These are phyloP conservation scores for Bellardia bayeri DNA, from an alignment of 2,888 invertebrate genomes.

Conservation along the genomic window DNA sequence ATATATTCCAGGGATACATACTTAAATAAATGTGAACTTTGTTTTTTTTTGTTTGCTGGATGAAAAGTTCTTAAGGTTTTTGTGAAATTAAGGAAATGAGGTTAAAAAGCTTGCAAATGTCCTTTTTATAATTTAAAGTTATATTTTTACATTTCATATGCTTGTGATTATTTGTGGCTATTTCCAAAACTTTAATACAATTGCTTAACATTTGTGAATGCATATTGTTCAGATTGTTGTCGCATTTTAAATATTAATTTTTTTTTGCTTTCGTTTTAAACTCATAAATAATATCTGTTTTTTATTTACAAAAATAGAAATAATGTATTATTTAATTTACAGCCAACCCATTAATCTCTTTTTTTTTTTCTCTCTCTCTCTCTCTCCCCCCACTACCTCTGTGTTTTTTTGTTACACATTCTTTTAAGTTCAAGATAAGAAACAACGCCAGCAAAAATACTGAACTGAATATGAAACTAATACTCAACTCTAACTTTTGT, in stretches of 20 bases:
- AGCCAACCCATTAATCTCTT: constrained; percentile 17
- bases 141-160: too few species aligned
- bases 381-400: neutral
- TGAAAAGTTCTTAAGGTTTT: neutral
- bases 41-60: constrained; percentile 1
- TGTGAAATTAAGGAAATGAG: too few species aligned
- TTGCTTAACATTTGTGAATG: too few species aligned
- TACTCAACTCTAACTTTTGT: constrained; percentile 32
- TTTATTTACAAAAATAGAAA: neutral
- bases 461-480: neutral
- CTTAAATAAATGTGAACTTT: constrained; percentile 28
- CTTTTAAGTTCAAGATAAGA: constrained; percentile 38
- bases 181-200: too few species aligned
- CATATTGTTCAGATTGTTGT: neutral
- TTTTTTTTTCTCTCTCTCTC: neutral
- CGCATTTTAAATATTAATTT: neutral
- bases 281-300: constrained; percentile 5
- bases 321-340: neutral
- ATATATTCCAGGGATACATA: constrained; percentile 33
- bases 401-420: neutral
- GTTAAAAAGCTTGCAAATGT: too few species aligned
- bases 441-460: neutral
- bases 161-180: too few species aligned
- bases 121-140: too few species aligned
- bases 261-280: neutral